phyloP scores from a whole-genome alignment of 2,113 vertebrate species.

The Monopterus albus region DNA sequence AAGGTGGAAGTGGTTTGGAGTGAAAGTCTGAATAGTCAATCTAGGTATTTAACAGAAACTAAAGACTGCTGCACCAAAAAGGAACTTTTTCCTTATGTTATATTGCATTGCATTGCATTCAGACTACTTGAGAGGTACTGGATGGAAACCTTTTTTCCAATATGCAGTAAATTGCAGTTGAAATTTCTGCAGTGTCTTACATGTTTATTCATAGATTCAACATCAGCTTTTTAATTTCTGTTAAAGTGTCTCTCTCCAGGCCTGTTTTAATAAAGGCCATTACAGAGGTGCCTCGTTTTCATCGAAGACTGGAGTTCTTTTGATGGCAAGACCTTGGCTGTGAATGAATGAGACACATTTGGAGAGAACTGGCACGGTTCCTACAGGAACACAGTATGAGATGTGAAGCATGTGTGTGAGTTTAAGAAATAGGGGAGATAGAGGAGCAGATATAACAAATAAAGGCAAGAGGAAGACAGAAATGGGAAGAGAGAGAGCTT shows the following conservation, averaged over 20 bases:
- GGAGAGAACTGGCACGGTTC: slow-evolving; percentile 44
- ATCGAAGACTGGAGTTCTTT: slow-evolving; percentile 53
- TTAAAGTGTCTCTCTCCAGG: too few relatives aligned
- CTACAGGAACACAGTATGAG: slow-evolving; percentile 26
- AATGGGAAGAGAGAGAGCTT: neutral
- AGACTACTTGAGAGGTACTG: too few relatives aligned
- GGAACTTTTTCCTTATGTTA: neutral
- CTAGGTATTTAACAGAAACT: slow-evolving; percentile 6
- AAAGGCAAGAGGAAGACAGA: too few relatives aligned
- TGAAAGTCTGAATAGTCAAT: slow-evolving; percentile 36
- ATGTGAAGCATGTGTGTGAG: neutral
- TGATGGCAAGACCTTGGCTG: slow-evolving; percentile 47
- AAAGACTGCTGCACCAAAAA: slow-evolving; percentile 5
- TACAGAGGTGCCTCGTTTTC: slow-evolving; percentile 24
- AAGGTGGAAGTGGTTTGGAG: slow-evolving; percentile 21
- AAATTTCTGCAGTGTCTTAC: too few relatives aligned
- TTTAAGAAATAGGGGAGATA: neutral
- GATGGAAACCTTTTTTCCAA: too few relatives aligned
- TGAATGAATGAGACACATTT: slow-evolving; percentile 54
- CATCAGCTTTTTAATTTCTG: too few relatives aligned
- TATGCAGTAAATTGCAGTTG: too few relatives aligned
- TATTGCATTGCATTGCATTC: neutral
- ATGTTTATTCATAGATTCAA: too few relatives aligned
- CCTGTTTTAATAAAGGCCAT: slow-evolving; percentile 7
- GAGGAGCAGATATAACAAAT: neutral